Percentiles rank a stretch among this genome's conserved stretches.
Conservation (phyloP, 2,888 invertebrate genomes). For the Arrhopalites spinosus region DNA sequence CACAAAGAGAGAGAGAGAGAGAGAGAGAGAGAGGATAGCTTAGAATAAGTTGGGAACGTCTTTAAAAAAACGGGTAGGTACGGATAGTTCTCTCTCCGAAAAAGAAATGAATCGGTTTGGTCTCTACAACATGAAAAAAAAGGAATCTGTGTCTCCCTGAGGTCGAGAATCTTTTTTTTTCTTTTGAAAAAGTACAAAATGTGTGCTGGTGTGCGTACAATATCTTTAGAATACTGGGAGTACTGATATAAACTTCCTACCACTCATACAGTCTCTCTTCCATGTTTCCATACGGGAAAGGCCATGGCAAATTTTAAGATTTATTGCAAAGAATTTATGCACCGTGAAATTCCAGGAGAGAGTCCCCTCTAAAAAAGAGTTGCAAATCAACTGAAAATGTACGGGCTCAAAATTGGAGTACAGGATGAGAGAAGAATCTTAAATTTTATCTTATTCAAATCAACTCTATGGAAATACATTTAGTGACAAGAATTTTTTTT, state of each 20-base stretch:
- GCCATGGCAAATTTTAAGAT: slow-evolving; percentile 33
- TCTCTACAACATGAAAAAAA: slow-evolving; percentile 15
- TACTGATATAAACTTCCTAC: too few species aligned
- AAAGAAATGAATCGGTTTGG: slow-evolving; percentile 16
- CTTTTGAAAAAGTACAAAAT: not conserved
- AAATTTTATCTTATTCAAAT: too few species aligned
- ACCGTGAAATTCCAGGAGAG: slow-evolving; percentile 31
- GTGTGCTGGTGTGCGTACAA: not conserved
- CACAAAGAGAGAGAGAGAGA: not conserved
- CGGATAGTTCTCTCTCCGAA: not conserved
- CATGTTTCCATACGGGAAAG: slow-evolving; percentile 8
- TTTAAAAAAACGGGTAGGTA: slow-evolving; percentile 3
- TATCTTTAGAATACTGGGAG: too few species aligned
- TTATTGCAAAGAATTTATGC: slow-evolving; percentile 33
- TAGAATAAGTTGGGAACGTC: not conserved
- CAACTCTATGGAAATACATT: too few species aligned
- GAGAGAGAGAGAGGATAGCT: not conserved
- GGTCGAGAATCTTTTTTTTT: slow-evolving; percentile 12
- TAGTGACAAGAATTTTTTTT: too few species aligned
- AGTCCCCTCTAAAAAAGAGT: too few species aligned
- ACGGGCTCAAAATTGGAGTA: too few species aligned
- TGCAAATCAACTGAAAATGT: too few species aligned
- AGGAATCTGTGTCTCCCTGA: not conserved
- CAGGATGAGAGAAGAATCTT: too few species aligned
- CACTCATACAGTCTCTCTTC: too few species aligned